A percentile compares a stretch with the other conserved stretches of the same genome.
These are phyloP conservation scores for Crypturellus tataupa DNA, from an alignment of 2,797 vertebrate genomes.

Conservation along the genomic window DNA sequence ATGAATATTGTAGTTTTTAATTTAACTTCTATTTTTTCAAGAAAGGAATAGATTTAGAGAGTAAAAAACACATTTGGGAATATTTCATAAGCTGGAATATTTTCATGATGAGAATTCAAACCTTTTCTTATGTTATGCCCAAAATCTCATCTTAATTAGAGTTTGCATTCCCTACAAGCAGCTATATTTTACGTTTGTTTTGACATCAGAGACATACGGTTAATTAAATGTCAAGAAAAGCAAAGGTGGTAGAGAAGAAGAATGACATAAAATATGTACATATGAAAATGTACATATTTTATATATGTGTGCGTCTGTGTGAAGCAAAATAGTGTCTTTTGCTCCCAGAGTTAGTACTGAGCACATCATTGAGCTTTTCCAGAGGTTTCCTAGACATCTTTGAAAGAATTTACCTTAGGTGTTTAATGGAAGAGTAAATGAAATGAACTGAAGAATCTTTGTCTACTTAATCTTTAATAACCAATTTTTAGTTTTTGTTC, in stretches of 20 bases:
- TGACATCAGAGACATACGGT: constrained; percentile 77
- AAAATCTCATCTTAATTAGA: constrained; percentile 80
- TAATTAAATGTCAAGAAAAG: constrained; percentile 79
- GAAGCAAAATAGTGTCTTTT: constrained; percentile 42
- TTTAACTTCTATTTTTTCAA: constrained; percentile 69
- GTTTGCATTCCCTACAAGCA: constrained; percentile 70
- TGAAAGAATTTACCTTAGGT: neutral
- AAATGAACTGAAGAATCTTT: constrained; percentile 11
- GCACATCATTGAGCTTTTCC: neutral
- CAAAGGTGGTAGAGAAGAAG: constrained; percentile 70
- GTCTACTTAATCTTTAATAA: neutral
- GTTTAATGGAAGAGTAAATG: neutral
- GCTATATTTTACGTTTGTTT: constrained; percentile 76
- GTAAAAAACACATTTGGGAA: constrained; percentile 79
- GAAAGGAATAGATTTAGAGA: constrained; percentile 66
- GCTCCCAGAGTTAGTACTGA: neutral
- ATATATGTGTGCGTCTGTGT: neutral
- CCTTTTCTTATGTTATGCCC: constrained; percentile 68
- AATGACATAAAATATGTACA: constrained; percentile 75
- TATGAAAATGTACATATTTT: constrained; percentile 46
- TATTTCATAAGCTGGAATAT: constrained; percentile 75
- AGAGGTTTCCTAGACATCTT: neutral
- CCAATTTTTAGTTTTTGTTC: neutral
- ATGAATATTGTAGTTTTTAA: constrained; percentile 73
- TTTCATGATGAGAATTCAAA: constrained; percentile 77